Base-by-base conservation (phyloP, 53 echinoderm and acorn worm genomes). In the Mesocentrotus franciscanus region DNA sequence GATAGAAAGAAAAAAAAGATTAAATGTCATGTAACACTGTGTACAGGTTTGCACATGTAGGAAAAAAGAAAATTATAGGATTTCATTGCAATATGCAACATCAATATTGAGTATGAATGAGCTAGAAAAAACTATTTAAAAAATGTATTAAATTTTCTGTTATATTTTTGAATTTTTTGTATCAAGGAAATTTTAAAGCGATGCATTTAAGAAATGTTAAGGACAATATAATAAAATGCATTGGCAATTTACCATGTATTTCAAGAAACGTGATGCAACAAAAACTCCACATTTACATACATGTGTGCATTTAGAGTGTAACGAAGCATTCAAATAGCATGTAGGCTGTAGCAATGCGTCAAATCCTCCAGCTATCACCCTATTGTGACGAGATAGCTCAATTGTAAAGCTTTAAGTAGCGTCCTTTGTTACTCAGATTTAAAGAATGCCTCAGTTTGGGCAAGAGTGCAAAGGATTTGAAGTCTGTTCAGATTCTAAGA, bases 341-440 rank as follows among this genome's bases (percentile, higher is more conserved):
- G 75, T 75, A 26, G 30, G 75, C 75, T 30, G 24, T 7, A 60
- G 20, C 22, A 66, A 7, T 75, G 75, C 33, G 26, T 32, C 29
- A 17, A 79, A 39, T 79, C 79, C 79, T 39, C 35, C 16, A 35
- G 35, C 36, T 13, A 79, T 79, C 79, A 39, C 12, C 18, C 39
- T 39, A 79, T 79, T 79, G 79, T 79, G 13, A 79, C 16, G 10
- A 79, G 79, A 79, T 79, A 33, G 79, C 79, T 18, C 17, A 9
- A 42, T 79, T 79, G 79, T 79, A 39, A 39, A 79, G 79, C 35
- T 15, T 79, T 79, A 79, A 79, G 79, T 79, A 36, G 39, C 7
- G 1, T 35, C 42, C 30, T 79, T 79, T 79, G 42, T 79, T 79
- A 79, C 36, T 79, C 79, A 79, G 39, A 79, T 79, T 79, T 79